Percentiles rank a stretch among this genome's conserved stretches.
These are phyloP conservation scores for Mandrillus leucophaeus DNA, from an alignment of 2,113 vertebrate genomes.

Conservation along the genomic window DNA sequence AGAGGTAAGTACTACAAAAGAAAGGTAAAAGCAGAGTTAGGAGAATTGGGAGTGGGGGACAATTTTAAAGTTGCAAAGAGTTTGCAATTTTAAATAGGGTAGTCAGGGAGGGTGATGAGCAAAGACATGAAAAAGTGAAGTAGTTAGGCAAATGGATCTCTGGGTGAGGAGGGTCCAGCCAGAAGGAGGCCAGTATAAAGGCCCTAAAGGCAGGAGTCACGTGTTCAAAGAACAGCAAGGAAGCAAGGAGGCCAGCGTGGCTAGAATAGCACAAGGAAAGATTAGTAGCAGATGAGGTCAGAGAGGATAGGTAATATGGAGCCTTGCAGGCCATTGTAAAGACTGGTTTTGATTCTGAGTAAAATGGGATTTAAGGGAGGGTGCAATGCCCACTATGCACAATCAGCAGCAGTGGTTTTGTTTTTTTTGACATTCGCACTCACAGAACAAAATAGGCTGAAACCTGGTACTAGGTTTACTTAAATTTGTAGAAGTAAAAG, in stretches of 20 bases:
- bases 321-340: not conserved
- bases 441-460: not conserved
- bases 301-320: not conserved
- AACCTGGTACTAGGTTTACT: not conserved
- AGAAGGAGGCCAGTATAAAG: not conserved
- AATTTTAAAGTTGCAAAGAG: no score
- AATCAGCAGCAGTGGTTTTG: not conserved
- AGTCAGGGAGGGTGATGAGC: not conserved
- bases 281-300: not conserved
- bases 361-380: not conserved
- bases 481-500: not conserved
- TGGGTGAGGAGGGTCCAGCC: not conserved
- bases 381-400: not conserved
- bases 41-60: not conserved
- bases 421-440: not conserved
- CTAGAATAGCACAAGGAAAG: not conserved
- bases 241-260: not conserved
- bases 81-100: not conserved
- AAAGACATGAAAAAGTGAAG: not conserved
- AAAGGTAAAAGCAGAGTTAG: not conserved
- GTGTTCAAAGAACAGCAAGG: not conserved
- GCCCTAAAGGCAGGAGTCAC: not conserved
- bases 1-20: not conserved
- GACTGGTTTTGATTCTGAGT: not conserved
- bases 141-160: not conserved